Percentiles rank a stretch among this genome's conserved stretches.
phyloP scores from a whole-genome alignment of 2,797 vertebrate species.

The Menidia menidia region DNA sequence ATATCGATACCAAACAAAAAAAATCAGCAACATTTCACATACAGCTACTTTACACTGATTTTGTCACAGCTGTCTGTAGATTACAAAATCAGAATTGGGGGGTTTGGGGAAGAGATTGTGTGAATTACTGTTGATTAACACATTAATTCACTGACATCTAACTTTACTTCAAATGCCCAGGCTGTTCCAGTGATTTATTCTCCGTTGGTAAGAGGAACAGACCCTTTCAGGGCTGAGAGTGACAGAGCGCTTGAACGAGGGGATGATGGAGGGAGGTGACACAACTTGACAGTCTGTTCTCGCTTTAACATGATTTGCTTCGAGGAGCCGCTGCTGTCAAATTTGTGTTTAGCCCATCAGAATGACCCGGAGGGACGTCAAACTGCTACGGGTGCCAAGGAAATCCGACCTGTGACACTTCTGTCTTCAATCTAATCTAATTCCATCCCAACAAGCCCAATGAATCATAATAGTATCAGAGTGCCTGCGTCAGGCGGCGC shows the following conservation, averaged over 20 bases:
- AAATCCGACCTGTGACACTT: slow-evolving; percentile 49
- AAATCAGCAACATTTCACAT: slow-evolving; percentile 30
- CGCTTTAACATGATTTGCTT: slow-evolving; percentile 70
- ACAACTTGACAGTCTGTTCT: slow-evolving; percentile 72
- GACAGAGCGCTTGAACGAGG: slow-evolving; percentile 43
- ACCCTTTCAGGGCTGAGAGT: slow-evolving; percentile 44
- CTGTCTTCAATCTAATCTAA: slow-evolving; percentile 63
- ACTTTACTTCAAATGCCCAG: slow-evolving; percentile 24
- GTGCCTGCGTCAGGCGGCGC: slow-evolving; percentile 52
- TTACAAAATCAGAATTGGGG: not conserved
- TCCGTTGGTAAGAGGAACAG: slow-evolving; percentile 56
- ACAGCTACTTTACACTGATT: slow-evolving; percentile 34
- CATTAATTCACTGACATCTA: slow-evolving; percentile 43
- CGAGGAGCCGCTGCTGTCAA: slow-evolving; percentile 68
- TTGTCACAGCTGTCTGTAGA: slow-evolving; percentile 27
- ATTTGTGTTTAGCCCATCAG: slow-evolving; percentile 63
- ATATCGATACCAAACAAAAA: slow-evolving; percentile 25
- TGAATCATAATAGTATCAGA: slow-evolving; percentile 41
- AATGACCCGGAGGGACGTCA: slow-evolving; percentile 53
- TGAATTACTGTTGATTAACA: slow-evolving; percentile 58
- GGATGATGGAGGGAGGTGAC: slow-evolving; percentile 52
- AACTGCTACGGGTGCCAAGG: slow-evolving; percentile 60
- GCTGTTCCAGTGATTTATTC: slow-evolving; percentile 51
- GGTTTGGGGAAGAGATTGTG: not conserved
- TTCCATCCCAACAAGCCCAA: slow-evolving; percentile 55